Conservation (phyloP, 2,888 invertebrate species). For the Reticulitermes lucifugus region DNA sequence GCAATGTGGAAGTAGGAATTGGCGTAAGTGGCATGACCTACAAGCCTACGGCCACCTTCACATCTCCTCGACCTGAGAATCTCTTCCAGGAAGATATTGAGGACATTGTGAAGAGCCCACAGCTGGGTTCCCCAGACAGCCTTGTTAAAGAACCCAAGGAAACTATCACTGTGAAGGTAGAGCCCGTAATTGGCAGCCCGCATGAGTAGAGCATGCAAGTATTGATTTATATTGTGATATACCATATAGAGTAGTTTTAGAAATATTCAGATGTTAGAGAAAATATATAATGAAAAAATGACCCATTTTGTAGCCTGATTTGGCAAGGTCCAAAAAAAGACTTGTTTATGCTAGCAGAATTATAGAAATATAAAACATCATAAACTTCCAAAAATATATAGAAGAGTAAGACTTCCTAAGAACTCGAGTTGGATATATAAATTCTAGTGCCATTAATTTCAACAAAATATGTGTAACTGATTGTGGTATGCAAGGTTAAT, state of each 20-base stretch:
- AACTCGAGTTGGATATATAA: slow-evolving; percentile 44
- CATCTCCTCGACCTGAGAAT: slow-evolving; percentile 65
- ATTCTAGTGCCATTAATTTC: slow-evolving; percentile 52
- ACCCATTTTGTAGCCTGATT: slow-evolving; percentile 42
- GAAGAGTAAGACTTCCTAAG: slow-evolving; percentile 50
- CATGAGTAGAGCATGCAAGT: slow-evolving; percentile 44
- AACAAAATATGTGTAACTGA: slow-evolving; percentile 44
- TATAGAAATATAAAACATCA: slow-evolving; percentile 39
- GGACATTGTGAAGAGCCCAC: slow-evolving; percentile 71
- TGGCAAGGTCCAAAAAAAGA: slow-evolving; percentile 47
- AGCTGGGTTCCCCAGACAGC: slow-evolving; percentile 53
- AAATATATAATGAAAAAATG: slow-evolving; percentile 33
- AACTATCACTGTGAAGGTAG: slow-evolving; percentile 49
- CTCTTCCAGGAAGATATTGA: slow-evolving; percentile 74
- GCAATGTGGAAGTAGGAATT: slow-evolving; percentile 69
- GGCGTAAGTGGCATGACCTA: slow-evolving; percentile 74
- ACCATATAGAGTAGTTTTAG: slow-evolving; percentile 21
- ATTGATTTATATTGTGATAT: slow-evolving; percentile 42
- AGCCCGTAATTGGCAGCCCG: slow-evolving; percentile 46
- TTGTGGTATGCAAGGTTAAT: slow-evolving; percentile 36
- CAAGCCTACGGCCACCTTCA: slow-evolving; percentile 62
- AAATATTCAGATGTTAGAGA: slow-evolving; percentile 23
- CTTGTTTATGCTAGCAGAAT: slow-evolving; percentile 40
- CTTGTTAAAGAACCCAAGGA: slow-evolving; percentile 51
- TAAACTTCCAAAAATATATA: slow-evolving; percentile 53